Evolutionary conservation across 2,888 invertebrate species (phyloP).

Genomic region (Nasonia oneida): DNA sequence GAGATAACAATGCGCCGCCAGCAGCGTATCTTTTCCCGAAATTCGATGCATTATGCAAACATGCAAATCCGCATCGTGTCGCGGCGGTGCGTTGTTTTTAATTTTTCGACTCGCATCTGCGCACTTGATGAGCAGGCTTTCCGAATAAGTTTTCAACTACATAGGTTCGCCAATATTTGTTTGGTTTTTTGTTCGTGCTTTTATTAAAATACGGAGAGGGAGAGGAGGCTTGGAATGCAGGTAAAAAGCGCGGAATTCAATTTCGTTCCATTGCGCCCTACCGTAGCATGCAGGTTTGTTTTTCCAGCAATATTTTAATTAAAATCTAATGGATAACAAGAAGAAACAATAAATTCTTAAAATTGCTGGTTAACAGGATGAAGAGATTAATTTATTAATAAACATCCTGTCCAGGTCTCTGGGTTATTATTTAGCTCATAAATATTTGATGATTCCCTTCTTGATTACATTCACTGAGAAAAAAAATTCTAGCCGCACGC

Average conservation of each 20-base stretch:
- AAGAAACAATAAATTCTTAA: not conserved
- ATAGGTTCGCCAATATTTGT: too few relatives aligned
- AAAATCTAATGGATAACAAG: not conserved
- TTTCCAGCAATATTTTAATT: not conserved
- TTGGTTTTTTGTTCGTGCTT: not conserved
- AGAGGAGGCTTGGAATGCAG: not conserved
- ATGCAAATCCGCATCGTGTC: not conserved
- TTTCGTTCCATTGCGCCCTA: not conserved
- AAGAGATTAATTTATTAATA: constrained; percentile 43
- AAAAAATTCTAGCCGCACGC: not conserved
- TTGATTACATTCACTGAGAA: constrained; percentile 24
- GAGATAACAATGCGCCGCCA: constrained; percentile 33
- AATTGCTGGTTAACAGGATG: not conserved
- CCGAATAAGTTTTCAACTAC: too few relatives aligned
- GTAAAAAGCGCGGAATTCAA: not conserved
- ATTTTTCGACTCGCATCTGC: too few relatives aligned
- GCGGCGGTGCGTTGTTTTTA: not conserved
- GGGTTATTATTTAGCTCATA: constrained; percentile 36
- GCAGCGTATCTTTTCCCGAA: not conserved
- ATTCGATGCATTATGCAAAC: not conserved
- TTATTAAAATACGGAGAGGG: not conserved
- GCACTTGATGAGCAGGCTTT: too few relatives aligned
- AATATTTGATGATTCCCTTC: constrained; percentile 32
- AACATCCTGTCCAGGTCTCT: constrained; percentile 15
- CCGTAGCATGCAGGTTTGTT: not conserved